phyloP scores from a whole-genome alignment of 2,797 vertebrate species.

The Hoplostethus mediterraneus region DNA sequence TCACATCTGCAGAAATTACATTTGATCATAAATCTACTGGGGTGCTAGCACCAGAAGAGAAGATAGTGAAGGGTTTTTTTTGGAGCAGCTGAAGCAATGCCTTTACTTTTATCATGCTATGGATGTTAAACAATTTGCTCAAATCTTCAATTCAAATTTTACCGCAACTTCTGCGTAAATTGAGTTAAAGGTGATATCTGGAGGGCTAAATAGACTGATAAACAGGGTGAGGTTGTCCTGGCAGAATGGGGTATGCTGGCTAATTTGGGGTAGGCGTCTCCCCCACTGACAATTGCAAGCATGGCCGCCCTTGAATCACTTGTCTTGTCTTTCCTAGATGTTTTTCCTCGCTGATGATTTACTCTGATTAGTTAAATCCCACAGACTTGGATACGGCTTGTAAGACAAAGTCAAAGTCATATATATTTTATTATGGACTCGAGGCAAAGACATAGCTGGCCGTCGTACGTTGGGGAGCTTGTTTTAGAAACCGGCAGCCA shows the following conservation, averaged over 20 bases:
- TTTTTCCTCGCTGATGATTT: constrained; percentile 63
- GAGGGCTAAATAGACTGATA: constrained; percentile 56
- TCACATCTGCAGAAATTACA: constrained; percentile 2
- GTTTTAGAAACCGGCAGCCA: constrained; percentile 39
- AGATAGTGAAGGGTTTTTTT: background rate
- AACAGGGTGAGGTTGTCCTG: constrained; percentile 57
- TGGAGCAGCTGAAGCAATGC: constrained; percentile 16
- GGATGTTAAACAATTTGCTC: constrained; percentile 19
- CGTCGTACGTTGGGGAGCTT: constrained; percentile 37
- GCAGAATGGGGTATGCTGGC: constrained; percentile 52
- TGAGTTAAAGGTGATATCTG: constrained; percentile 56
- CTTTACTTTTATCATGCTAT: constrained; percentile 20
- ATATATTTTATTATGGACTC: constrained; percentile 67
- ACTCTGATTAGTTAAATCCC: constrained; percentile 71
- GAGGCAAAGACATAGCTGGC: constrained; percentile 45
- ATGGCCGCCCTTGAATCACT: constrained; percentile 61
- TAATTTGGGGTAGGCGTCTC: constrained; percentile 21
- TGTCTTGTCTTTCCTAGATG: constrained; percentile 11
- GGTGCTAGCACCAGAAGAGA: background rate
- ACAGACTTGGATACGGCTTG: constrained; percentile 60
- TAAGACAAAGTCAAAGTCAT: constrained; percentile 63
- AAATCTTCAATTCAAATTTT: constrained; percentile 51
- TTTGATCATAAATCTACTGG: constrained; percentile 25
- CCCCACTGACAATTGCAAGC: constrained; percentile 52
- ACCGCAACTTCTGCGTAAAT: constrained; percentile 41